phyloP scores from a whole-genome alignment of 37 sponge, comb jelly and placozoan species.

The Ianthella basta region DNA sequence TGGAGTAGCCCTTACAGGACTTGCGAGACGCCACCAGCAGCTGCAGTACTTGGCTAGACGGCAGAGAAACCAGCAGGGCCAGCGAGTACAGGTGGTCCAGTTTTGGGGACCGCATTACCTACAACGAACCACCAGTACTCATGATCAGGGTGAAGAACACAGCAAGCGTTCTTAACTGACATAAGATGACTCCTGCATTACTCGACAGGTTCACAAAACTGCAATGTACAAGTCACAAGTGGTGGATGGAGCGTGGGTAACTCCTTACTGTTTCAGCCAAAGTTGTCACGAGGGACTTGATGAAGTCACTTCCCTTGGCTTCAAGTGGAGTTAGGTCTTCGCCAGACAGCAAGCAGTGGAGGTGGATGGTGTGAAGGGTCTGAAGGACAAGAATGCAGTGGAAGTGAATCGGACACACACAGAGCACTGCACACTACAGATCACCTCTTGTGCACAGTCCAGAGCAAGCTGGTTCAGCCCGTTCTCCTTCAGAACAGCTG shows the following conservation, averaged over 20 bases:
- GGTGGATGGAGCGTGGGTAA: too few species aligned
- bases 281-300: not conserved
- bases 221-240: too few species aligned
- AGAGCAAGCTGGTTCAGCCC: slow-evolving; percentile 42
- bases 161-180: too few species aligned
- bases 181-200: too few species aligned
- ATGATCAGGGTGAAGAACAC: not conserved
- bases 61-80: slow-evolving; percentile 32
- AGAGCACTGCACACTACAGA: not conserved
- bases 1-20: slow-evolving; percentile 48
- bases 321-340: not conserved
- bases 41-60: not conserved
- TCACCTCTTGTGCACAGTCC: slow-evolving; percentile 33
- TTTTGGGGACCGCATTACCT: slow-evolving; percentile 47
- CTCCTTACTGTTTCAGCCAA: slow-evolving; percentile 2
- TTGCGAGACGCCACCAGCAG: slow-evolving; percentile 29
- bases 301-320: not conserved
- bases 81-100: slow-evolving; percentile 57
- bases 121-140: too few species aligned
- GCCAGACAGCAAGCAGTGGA: not conserved
- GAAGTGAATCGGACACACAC: not conserved
- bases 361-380: not conserved
- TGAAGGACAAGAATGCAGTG: not conserved
- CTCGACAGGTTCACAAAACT: too few species aligned
- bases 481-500: slow-evolving; percentile 38